Evolutionary conservation across 2,113 vertebrate genomes (phyloP).

Genomic region (Noctilio leporinus): DNA sequence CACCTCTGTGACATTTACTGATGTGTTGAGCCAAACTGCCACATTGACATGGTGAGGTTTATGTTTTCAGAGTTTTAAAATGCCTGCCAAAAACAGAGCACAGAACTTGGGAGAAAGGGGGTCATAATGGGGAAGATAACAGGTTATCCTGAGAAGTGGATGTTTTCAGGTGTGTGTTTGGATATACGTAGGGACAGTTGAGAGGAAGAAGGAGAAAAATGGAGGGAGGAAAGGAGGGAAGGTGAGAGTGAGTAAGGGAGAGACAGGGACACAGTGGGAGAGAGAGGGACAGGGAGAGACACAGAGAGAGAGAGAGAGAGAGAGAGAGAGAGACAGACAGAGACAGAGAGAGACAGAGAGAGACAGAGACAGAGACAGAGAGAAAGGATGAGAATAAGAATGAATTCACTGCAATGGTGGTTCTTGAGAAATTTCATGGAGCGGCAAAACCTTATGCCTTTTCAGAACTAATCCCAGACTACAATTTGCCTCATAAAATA

Average conservation of each 20-base stretch:
- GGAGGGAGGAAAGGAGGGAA: rapidly evolving
- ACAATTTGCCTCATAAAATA: background rate
- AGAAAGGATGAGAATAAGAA: background rate
- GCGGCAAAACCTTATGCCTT: slow-evolving; percentile 29
- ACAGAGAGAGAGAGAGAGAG: background rate
- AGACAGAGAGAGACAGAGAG: background rate
- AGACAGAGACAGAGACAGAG: background rate
- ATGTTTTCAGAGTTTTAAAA: slow-evolving; percentile 71
- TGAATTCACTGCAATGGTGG: background rate
- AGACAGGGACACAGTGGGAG: background rate
- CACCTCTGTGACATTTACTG: slow-evolving; percentile 80
- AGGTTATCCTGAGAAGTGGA: slow-evolving; percentile 57
- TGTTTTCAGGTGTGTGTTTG: background rate
- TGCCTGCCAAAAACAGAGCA: slow-evolving; percentile 61
- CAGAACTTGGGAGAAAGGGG: slow-evolving; percentile 27
- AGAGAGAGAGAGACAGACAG: background rate
- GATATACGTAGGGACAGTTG: background rate
- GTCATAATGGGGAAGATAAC: slow-evolving; percentile 28
- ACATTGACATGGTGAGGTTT: slow-evolving; percentile 54
- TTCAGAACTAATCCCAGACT: slow-evolving; percentile 8
- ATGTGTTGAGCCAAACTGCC: slow-evolving; percentile 72
- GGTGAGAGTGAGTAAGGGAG: background rate
- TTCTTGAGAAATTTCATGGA: slow-evolving; percentile 40
- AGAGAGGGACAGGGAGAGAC: background rate
- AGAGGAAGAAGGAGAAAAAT: background rate